A percentile compares a stretch with the other conserved stretches of the same genome.
Evolutionary conservation across 2,888 invertebrate genomes (phyloP).

Genomic region (Branchipolynoe longqiensis): DNA sequence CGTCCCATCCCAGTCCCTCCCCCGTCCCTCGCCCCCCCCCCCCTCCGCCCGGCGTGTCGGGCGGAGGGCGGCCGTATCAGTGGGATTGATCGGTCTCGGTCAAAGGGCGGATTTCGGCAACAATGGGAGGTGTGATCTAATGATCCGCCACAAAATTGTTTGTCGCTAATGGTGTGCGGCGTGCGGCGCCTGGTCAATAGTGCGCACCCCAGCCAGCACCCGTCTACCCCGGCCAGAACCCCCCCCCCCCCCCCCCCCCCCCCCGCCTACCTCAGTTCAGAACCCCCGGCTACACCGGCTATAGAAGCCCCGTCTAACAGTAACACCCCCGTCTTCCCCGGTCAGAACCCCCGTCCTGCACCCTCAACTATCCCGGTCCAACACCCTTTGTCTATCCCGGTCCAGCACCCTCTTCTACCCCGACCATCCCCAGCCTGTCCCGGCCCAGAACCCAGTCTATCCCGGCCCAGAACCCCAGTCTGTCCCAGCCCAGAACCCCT

Average conservation of each 20-base stretch:
- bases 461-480: too few species aligned
- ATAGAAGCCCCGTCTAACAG: background rate
- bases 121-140: constrained; percentile 44
- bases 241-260: too few species aligned
- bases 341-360: too few species aligned
- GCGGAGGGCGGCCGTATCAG: background rate
- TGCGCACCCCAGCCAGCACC: constrained; percentile 13
- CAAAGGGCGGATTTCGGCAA: constrained; percentile 22
- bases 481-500: too few species aligned
- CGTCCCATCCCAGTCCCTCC: background rate
- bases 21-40: background rate
- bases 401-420: too few species aligned
- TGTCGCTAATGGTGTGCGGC: constrained; percentile 35
- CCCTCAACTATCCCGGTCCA: too few species aligned
- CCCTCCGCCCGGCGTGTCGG: background rate
- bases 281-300: background rate
- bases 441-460: too few species aligned
- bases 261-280: too few species aligned
- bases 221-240: background rate
- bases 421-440: too few species aligned
- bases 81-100: constrained; percentile 6
- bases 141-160: constrained; percentile 45
- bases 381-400: too few species aligned
- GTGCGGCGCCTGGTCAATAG: constrained; percentile 33
- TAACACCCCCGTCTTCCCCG: too few species aligned